These are phyloP conservation scores for Platynereis dumerilii DNA, from an alignment of 2,888 invertebrate species.

Conservation along the genomic window DNA sequence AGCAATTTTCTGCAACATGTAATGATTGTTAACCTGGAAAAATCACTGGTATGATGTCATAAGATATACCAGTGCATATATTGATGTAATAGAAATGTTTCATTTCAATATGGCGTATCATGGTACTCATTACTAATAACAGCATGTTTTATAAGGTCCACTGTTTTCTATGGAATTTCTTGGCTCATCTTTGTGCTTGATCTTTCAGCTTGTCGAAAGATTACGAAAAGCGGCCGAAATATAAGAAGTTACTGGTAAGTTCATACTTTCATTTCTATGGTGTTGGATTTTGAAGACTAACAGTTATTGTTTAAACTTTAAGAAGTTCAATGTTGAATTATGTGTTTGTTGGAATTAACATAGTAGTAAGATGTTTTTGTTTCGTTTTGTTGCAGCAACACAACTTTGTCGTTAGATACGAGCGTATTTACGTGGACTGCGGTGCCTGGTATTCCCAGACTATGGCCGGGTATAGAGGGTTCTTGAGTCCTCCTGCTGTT, in stretches of 20 bases:
- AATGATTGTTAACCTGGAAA: no score
- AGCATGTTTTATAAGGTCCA: not conserved
- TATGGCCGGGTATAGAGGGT: not conserved
- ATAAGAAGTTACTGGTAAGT: conserved; percentile 78
- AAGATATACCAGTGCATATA: no score
- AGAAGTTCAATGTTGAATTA: not conserved
- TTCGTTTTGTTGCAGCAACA: conserved; percentile 69
- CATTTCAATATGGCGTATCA: no score
- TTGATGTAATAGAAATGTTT: no score
- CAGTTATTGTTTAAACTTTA: not conserved
- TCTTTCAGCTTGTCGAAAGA: conserved; percentile 86
- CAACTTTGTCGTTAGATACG: conserved; percentile 83
- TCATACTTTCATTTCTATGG: not conserved
- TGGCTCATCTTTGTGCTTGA: conserved; percentile 20
- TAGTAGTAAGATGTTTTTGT: not conserved
- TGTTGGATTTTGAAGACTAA: not conserved
- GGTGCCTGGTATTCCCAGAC: conserved; percentile 75
- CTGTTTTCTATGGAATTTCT: not conserved
- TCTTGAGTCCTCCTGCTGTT: no score
- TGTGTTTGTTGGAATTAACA: conserved; percentile 1
- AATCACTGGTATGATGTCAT: no score
- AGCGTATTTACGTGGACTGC: conserved; percentile 71
- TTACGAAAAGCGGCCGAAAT: conserved; percentile 91
- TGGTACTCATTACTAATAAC: no score
- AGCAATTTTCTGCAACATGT: no score